These are phyloP conservation scores for Drosophila murphyi DNA, from an alignment of 1,140 invertebrate species.

Conservation along the genomic window DNA sequence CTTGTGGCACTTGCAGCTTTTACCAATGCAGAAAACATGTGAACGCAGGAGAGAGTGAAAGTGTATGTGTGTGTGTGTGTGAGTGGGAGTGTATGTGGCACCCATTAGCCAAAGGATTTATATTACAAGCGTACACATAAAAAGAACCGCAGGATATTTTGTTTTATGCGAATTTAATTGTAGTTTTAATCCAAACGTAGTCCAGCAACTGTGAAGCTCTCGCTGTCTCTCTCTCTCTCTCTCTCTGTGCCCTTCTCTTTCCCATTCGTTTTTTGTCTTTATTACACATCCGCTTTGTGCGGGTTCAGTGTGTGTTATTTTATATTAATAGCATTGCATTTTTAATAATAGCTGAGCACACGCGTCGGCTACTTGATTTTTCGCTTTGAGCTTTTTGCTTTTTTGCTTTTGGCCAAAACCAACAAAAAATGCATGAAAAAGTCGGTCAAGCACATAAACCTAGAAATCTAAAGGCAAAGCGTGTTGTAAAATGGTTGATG, in stretches of 20 bases:
- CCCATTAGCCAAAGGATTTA: slow-evolving; percentile 79
- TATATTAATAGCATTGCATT: slow-evolving; percentile 60
- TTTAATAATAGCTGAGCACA: slow-evolving; percentile 53
- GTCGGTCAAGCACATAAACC: slow-evolving; percentile 41
- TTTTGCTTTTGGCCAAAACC: slow-evolving; percentile 19
- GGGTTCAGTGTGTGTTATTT: slow-evolving; percentile 31
- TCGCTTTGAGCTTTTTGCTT: slow-evolving; percentile 18
- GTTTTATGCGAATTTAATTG: slow-evolving; percentile 83
- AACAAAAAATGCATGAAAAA: slow-evolving; percentile 22
- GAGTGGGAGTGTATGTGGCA: slow-evolving; percentile 34
- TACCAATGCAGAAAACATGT: slow-evolving; percentile 53
- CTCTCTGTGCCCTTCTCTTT: not conserved
- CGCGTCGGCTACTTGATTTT: slow-evolving; percentile 43
- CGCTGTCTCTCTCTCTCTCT: not conserved
- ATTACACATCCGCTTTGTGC: not conserved
- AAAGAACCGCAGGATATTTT: slow-evolving; percentile 81
- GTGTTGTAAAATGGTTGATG: no score
- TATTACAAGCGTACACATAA: slow-evolving; percentile 78
- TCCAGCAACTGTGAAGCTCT: slow-evolving; percentile 13
- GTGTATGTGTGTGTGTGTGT: not conserved
- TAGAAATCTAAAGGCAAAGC: not conserved
- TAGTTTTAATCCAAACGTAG: slow-evolving; percentile 70
- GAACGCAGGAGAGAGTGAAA: slow-evolving; percentile 4
- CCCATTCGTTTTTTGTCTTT: not conserved
- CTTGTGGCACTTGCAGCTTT: slow-evolving; percentile 57